Base-by-base conservation (phyloP, 2,888 invertebrate genomes). In the Andrena dorsata region DNA sequence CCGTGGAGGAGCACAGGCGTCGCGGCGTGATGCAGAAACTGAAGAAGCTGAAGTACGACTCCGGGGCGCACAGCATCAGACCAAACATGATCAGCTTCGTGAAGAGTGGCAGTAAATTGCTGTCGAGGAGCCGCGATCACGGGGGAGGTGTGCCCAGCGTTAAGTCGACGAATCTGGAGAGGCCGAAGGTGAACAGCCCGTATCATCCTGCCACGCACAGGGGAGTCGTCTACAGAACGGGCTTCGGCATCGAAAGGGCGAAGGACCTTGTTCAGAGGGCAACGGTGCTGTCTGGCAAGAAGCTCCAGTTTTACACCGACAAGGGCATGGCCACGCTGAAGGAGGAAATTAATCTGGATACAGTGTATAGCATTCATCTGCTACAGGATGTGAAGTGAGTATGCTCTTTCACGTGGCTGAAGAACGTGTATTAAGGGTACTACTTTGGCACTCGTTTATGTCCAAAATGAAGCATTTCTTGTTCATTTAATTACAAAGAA, bases 221-320 rank as follows among this genome's bases (percentile, higher is more conserved):
- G 88, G 97, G 97, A 0, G 94, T 95, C 87, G 92, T 97, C 81
- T 96, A 95, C 78, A 91, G 91, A 56, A 86, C 92, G 20, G 93
- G 93, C 1, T 92, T 91, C 2, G 93, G 93, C 0, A 93, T 92
- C n/a, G 94, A 94, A 51, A 92, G 93, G 75, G 96, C 97, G 70
- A 97, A 97, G 83, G 97, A 97, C 92, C 96, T 97, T 90, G 96
- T 96, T 83, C 95, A 95, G n/a, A 95, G 93, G 63, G 90, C 87
- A 30, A 90, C 92, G 23, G 95, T 96, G 56, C 93, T 98, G 30
- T 95, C 96, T 4, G 96, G 97, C 85, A 96, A 96, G 61, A 96
- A 96, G 90, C 94, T 98, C 35, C 95, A 96, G 85, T 97, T 97
- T 90, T 97, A 96, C 89, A 94, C 96, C 5, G 97, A 98, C 91